Base-by-base conservation (phyloP, 2,888 invertebrate species). In the Euproctis similis region DNA sequence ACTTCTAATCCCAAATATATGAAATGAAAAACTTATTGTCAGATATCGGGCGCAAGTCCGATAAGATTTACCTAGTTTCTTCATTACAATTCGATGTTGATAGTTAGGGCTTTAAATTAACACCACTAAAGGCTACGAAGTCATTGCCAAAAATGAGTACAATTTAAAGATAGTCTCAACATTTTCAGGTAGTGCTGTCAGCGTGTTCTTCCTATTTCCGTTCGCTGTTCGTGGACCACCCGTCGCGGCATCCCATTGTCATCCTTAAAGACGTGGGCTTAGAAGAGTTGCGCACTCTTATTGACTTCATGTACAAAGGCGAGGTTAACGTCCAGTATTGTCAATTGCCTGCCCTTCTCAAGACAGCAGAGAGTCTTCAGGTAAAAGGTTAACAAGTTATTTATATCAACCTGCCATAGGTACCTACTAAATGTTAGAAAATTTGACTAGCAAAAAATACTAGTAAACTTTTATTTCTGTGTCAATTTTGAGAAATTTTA, bases 241-340 rank as follows among this genome's bases (percentile, higher is more conserved):
- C 95, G 57, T 92, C 94, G 78, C 90, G 92, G 57, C 95, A 96
- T 78, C 95, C 95, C 63, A 96, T 96, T 75, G 95, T 96, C 77
- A 95, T 96, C 78, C 89, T 96, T 64, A 95, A 95, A 86, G 95
- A 96, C 94, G 95, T 95, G 71, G 92, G 93, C 67, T 92, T 94
- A 80, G 88, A 92, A 71, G 95, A 95, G 86, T 87, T 96, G 68
- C 89, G 94, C 76, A 95, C 95, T 55, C 90, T 96, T 71, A 92
- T 96, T 75, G 95, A 95, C 89, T 96, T 95, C 90, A 96, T 96
- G 95, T 96, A 96, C 89, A 93, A 94, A 85, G 95, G 95, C 68
- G 95, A 96, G 86, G 95, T 96, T 62, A 95, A 95, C 91, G 94
- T 96, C 69, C 94, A 95, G 86, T 94, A 94, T 84, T 94, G 94